Evolutionary conservation across 2,888 invertebrate genomes (phyloP).

Genomic region (Agrochola lychnidis): DNA sequence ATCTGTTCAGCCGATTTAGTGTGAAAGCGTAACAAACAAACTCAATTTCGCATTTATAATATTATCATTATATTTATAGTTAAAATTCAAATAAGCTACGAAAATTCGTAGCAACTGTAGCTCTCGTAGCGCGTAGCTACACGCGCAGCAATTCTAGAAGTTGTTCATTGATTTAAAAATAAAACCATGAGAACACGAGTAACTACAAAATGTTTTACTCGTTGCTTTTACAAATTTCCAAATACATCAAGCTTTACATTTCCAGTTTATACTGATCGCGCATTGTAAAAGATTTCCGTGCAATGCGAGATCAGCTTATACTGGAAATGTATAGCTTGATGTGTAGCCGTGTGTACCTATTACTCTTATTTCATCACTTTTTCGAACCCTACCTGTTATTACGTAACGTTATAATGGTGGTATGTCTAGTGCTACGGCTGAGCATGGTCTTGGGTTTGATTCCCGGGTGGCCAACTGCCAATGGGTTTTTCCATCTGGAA

Average conservation of each 20-base stretch:
- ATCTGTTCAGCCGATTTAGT: no score
- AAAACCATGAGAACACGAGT: background rate
- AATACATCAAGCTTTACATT: no score
- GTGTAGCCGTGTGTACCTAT: no score
- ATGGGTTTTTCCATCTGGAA: background rate
- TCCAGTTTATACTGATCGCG: no score
- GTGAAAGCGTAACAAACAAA: no score
- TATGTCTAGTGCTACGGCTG: background rate
- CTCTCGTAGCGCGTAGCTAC: constrained; percentile 15
- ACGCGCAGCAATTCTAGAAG: background rate
- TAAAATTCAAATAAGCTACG: background rate
- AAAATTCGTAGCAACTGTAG: constrained; percentile 19
- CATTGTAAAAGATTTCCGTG: no score
- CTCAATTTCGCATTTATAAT: no score
- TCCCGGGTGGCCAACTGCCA: background rate
- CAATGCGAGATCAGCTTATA: no score
- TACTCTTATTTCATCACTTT: background rate
- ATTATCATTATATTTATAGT: no score
- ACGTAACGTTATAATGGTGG: background rate
- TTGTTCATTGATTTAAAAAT: background rate
- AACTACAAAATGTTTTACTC: background rate
- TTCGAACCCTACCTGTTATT: background rate
- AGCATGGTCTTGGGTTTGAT: background rate
- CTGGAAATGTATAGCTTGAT: no score
- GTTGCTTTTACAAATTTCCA: background rate